Evolutionary conservation across 2,113 vertebrate genomes (phyloP), one percentile per base, ranked within the genome.

Genomic region (Dicrurus megarhynchus): DNA sequence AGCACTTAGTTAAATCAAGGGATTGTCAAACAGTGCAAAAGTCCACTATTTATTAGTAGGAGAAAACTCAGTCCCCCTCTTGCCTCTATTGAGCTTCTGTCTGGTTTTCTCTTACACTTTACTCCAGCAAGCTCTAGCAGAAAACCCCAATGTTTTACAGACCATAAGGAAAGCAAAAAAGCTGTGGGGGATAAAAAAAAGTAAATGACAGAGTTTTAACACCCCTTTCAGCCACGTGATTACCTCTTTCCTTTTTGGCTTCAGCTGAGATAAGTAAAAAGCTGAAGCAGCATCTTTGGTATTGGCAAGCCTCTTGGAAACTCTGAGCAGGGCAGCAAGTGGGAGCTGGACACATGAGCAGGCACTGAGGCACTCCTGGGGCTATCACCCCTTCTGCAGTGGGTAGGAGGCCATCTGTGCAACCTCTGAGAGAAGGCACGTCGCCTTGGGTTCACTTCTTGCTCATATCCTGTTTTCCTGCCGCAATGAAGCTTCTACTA

Each of bases 251-350:
- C 33, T 80, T 87, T 87, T 78, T 71, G 59, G 35, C 59, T 82
- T 92, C 83, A 92, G 61, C 52, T 91, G 85, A 88, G 67, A 41
- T 0, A 8, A 86, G 15, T n/a, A 39, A 93, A 84, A 91, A 57
- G 84, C 90, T 97, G 87, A 95, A 69, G 65, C 73, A 94, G 69
- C 28, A 13, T 56, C n/a, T 77, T 71, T 55, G 65, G 52, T 74
- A 55, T 59, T 97, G 93, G 93, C 94, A 92, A 87, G 49, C 28
- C 27, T 70, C 39, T 65, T 59, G 95, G 95, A 96, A 97, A 95
- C 24, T 94, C 76, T 93, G 91, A 95, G 55, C 46, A 74, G 52
- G 75, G 63, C 61, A 95, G 33, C 46, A 68, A 93, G 50, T 32
- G 53, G 23, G 35, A 93, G 55, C 78, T 73, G 71, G 91, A 63